A percentile compares a stretch with the other conserved stretches of the same genome.
phyloP scores from a whole-genome alignment of 2,888 invertebrate species.

The Troides aeacus region DNA sequence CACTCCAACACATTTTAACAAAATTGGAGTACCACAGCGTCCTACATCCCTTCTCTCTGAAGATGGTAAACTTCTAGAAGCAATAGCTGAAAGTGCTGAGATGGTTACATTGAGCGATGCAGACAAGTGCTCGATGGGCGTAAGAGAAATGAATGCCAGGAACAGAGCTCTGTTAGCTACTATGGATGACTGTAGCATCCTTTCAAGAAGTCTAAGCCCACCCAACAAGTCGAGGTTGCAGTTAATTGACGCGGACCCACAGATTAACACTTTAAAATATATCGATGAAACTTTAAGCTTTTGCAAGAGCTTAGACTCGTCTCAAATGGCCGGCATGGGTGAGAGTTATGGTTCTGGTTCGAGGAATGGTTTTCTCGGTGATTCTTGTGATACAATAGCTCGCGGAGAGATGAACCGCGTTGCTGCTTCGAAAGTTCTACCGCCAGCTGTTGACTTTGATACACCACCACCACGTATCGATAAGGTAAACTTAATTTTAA shows the following conservation, averaged over 20 bases:
- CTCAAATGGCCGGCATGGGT: constrained; percentile 72
- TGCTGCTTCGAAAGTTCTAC: constrained; percentile 50
- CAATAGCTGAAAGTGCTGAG: constrained; percentile 85
- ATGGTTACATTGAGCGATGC: constrained; percentile 82
- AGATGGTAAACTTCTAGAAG: constrained; percentile 82
- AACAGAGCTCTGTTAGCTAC: constrained; percentile 76
- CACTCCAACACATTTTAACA: constrained; percentile 68
- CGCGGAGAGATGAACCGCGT: constrained; percentile 65
- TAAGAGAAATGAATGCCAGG: constrained; percentile 71
- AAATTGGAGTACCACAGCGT: constrained; percentile 64
- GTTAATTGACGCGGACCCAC: constrained; percentile 71
- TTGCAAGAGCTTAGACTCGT: constrained; percentile 73
- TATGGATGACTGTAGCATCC: constrained; percentile 76
- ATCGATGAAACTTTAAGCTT: constrained; percentile 80
- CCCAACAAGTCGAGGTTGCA: constrained; percentile 67
- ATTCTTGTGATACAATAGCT: constrained; percentile 72
- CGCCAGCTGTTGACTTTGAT: constrained; percentile 56
- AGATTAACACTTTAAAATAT: constrained; percentile 81
- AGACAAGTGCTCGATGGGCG: constrained; percentile 65
- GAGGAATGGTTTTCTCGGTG: constrained; percentile 69
- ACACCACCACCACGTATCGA: constrained; percentile 65
- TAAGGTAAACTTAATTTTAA: constrained; percentile 47
- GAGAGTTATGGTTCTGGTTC: constrained; percentile 69
- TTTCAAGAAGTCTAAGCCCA: constrained; percentile 72
- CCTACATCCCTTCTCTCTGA: constrained; percentile 83